Evolutionary conservation across 2,888 invertebrate species (phyloP).

Genomic region (Coleophora deauratella): DNA sequence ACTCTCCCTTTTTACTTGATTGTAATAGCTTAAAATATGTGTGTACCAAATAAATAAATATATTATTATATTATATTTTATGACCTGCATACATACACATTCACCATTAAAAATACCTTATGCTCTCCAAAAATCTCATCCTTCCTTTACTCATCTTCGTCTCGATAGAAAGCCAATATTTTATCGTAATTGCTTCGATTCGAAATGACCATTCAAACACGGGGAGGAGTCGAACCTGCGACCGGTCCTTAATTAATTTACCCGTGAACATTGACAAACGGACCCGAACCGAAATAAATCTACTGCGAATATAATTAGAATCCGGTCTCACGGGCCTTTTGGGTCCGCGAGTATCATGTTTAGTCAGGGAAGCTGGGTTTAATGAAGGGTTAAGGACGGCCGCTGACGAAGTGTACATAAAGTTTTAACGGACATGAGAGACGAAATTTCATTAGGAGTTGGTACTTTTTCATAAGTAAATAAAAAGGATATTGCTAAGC

Average conservation of each 20-base stretch:
- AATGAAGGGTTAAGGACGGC: too few species aligned
- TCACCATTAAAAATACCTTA: too few species aligned
- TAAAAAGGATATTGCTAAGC: too few species aligned
- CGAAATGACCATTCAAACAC: conserved; percentile 39
- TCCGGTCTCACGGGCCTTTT: background rate
- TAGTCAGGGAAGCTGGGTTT: background rate
- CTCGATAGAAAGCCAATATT: conserved; percentile 23
- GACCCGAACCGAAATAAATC: conserved; percentile 47
- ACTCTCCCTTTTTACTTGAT: too few species aligned
- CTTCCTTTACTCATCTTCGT: background rate
- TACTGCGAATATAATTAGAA: conserved; percentile 55
- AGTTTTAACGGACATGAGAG: too few species aligned
- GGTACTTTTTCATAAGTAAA: too few species aligned
- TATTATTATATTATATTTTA: too few species aligned
- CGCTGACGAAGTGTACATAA: background rate
- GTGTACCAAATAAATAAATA: too few species aligned
- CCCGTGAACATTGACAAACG: conserved; percentile 56
- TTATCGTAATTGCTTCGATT: conserved; percentile 37
- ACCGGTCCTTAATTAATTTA: conserved; percentile 58
- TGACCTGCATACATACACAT: too few species aligned
- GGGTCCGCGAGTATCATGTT: background rate
- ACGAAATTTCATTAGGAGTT: too few species aligned
- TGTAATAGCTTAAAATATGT: too few species aligned
- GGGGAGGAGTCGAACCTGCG: conserved; percentile 37
- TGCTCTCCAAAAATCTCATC: too few species aligned